Base-by-base conservation (phyloP, 2,888 invertebrate genomes). In the Drosophila phalerata region DNA sequence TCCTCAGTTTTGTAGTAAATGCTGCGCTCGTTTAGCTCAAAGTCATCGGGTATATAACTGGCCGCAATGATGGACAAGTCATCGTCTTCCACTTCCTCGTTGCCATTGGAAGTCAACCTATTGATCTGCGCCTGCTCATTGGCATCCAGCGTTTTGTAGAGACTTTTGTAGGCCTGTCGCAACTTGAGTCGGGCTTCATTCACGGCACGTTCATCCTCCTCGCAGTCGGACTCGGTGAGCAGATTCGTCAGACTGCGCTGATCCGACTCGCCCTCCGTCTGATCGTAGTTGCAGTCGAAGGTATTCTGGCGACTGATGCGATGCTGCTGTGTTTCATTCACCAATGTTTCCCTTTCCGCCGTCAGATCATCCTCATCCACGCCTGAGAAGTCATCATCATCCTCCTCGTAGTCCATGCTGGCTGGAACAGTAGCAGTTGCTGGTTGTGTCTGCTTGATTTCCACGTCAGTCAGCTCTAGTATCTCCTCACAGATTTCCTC, bases 401-500 rank as follows among this genome's bases (percentile, higher is more conserved):
- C 84, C 10, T 77, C 82, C 13, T 77, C 73, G 9, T 77, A 76
- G 30, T 71, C 69, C 38, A 77, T 47, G 65, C 30, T 57, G 51
- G 51, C 49, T 4, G 69, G 40, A 69, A 69, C 22, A 63, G 60
- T 17, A 32, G 60, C 15, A 32, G 45, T 17, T 37, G 52, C 9
- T 43, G 25, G 1, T 15, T 34, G 15, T 22, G 8, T 19, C 19
- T 30, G 28, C 10, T 19, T 28, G 6, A n/a, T 3, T 22, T 75
- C 56, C 15, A 69, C 25, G 15, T 81, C 86, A 1, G 47, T 69
- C 0, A 86, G 25, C 17, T 77, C 87, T 0, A 88, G 68, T 22
- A 92, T 91, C 76, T 92, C 91, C 55, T 92, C 92, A 73, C 91
- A 91, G 28, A 92, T 92, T 63, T 92, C 92, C 34, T 91, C 74